These are phyloP conservation scores for Caenorhabditis sp. DNA, from an alignment of 2,888 invertebrate genomes.

Conservation along the genomic window DNA sequence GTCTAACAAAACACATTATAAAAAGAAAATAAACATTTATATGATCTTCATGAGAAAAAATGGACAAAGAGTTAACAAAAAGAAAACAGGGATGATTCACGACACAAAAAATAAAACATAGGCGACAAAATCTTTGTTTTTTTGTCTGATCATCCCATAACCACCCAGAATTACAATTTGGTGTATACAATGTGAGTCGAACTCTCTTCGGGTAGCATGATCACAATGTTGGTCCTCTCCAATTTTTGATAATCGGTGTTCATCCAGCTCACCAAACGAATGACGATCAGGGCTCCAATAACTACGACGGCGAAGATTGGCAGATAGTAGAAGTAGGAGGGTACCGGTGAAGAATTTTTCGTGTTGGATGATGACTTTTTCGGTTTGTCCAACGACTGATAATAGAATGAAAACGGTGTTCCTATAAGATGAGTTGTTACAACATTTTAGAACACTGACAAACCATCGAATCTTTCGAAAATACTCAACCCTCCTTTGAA, in stretches of 20 bases:
- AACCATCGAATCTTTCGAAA: neutral
- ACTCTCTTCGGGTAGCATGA: slow-evolving; percentile 4
- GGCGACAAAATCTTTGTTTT: too few species aligned
- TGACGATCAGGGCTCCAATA: neutral
- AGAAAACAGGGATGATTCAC: too few species aligned
- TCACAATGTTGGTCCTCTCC: slow-evolving; percentile 15
- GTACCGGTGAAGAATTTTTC: neutral
- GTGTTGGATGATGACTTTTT: neutral
- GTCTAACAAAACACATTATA: too few species aligned
- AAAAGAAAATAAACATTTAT: too few species aligned
- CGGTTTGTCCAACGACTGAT: neutral
- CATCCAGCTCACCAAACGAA: neutral
- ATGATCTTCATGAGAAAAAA: too few species aligned
- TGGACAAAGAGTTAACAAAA: too few species aligned
- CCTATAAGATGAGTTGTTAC: neutral
- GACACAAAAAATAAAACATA: too few species aligned
- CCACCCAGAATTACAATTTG: neutral
- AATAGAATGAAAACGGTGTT: neutral
- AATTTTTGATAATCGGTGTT: neutral
- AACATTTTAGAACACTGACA: neutral
- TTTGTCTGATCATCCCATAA: too few species aligned
- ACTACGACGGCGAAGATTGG: neutral
- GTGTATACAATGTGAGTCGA: slow-evolving; percentile 5
- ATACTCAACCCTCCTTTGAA: neutral
- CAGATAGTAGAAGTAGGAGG: neutral